These are phyloP conservation scores for Drymonia ruficornis DNA, from an alignment of 2,888 invertebrate genomes.

Conservation along the genomic window DNA sequence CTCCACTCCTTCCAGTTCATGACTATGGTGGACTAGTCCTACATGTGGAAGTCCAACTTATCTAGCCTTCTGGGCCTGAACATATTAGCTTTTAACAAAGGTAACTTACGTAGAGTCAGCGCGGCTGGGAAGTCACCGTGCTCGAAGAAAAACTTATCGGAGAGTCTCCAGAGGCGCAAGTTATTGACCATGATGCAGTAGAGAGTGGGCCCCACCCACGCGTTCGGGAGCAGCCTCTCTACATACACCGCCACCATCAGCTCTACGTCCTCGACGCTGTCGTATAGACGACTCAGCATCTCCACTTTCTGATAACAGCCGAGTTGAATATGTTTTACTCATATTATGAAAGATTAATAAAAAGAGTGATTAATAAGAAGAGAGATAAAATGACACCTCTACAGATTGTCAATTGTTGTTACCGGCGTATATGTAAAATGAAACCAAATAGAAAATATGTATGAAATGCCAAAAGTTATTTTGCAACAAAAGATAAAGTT, in stretches of 20 bases:
- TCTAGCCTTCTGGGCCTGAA: too few species aligned
- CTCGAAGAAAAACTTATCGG: slow-evolving; percentile 51
- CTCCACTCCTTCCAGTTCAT: too few species aligned
- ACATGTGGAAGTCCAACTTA: too few species aligned
- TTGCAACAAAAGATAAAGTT: background rate
- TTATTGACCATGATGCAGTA: slow-evolving; percentile 49
- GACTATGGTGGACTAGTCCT: too few species aligned
- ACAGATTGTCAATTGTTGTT: too few species aligned
- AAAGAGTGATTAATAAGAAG: too few species aligned
- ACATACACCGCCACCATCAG: slow-evolving; percentile 47
- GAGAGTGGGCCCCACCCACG: slow-evolving; percentile 39
- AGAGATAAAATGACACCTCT: too few species aligned
- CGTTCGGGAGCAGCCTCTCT: slow-evolving; percentile 38
- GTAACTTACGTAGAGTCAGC: slow-evolving; percentile 40
- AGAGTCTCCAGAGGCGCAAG: slow-evolving; percentile 43
- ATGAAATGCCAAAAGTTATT: background rate
- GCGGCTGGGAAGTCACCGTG: slow-evolving; percentile 44
- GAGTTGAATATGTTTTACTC: too few species aligned
- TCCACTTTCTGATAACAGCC: slow-evolving; percentile 42
- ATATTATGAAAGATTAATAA: too few species aligned
- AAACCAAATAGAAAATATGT: too few species aligned
- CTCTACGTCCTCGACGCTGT: slow-evolving; percentile 48
- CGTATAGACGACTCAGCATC: slow-evolving; percentile 43
- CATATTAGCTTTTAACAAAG: too few species aligned
- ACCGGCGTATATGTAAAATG: too few species aligned